Evolutionary conservation across 2,888 invertebrate species (phyloP), one percentile per base, ranked within the genome.

Genomic region (Cactoblastis cactorum): DNA sequence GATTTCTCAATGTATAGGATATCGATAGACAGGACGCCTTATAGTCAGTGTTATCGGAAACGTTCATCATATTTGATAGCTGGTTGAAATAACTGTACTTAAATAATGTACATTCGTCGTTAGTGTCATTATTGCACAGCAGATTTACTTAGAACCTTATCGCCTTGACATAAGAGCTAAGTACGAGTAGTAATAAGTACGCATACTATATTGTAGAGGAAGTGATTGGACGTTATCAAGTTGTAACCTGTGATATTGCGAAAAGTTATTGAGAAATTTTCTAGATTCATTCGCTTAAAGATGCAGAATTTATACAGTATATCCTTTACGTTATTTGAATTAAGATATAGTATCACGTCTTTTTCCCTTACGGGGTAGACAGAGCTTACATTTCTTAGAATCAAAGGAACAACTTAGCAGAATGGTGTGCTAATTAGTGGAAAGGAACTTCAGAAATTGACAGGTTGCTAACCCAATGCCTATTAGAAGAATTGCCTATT

Each of bases 51-150:
- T 14, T 15, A 43, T 17, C 9, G 43, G 28, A 43, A 43, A 28
- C 17, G 32, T 43, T 43, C 43, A 28, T 43, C 43, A 43, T 43
- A 15, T 43, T 43, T 43, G 43, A 43, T 28, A 28, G 28, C 28
- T 43, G 22, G 39, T 39, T 39, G 15, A 12, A 41, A 14, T 22
- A 41, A 22, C 39, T 17, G 37, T 9, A 17, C 9, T 15, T 35
- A 15, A 35, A 12, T 15, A 28, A 1, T 28, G 28, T 6, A 28
- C 5, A 22, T 22, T 22, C 22, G 5, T 3, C 5, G 22, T 22
- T 22, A 35, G 35, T 35, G 15, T 37, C 2, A 37, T 3, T 2
- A 8, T 9, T 15, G 11, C 11, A 12, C 1, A 17, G 17, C 3
- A 1, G 9, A 17, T 8, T 37, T 14, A 37, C 15, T 17, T 17